Conservation (phyloP, 2,888 invertebrate genomes). For the Luperina testacea region DNA sequence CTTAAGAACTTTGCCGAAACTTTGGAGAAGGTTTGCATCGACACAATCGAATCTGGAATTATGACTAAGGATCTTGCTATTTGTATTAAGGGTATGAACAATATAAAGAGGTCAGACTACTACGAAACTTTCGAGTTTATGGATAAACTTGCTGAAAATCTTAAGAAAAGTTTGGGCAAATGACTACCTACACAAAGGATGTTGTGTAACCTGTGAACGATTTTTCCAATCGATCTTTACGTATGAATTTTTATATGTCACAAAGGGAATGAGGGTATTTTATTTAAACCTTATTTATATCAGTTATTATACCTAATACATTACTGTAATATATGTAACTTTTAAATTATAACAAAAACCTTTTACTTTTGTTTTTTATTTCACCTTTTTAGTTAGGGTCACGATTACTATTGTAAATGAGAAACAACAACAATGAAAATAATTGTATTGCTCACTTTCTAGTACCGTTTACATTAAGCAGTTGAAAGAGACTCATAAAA, state of each 20-base stretch:
- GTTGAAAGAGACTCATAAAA: not conserved
- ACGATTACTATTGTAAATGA: slow-evolving; percentile 47
- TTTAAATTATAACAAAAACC: slow-evolving; percentile 51
- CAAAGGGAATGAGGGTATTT: slow-evolving; percentile 79
- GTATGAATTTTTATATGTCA: slow-evolving; percentile 67
- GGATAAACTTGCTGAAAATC: slow-evolving; percentile 97
- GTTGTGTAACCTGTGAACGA: slow-evolving; percentile 78
- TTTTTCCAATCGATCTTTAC: slow-evolving; percentile 61
- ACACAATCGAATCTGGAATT: slow-evolving; percentile 97
- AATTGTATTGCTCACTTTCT: not conserved
- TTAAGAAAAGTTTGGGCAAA: slow-evolving; percentile 91
- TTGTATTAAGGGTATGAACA: slow-evolving; percentile 98
- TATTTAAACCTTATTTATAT: slow-evolving; percentile 70
- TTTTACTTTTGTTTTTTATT: slow-evolving; percentile 30
- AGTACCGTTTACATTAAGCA: not conserved
- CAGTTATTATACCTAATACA: slow-evolving; percentile 81
- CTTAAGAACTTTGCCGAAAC: slow-evolving; percentile 95
- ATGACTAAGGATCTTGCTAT: slow-evolving; percentile 99
- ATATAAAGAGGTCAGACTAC: slow-evolving; percentile 95
- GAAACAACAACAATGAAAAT: slow-evolving; percentile 21
- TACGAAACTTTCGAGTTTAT: slow-evolving; percentile 99
- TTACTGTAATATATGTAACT: slow-evolving; percentile 71
- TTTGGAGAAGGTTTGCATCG: slow-evolving; percentile 97
- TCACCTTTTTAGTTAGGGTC: slow-evolving; percentile 27
- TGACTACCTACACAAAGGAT: slow-evolving; percentile 83